Percentiles rank a stretch among this genome's conserved stretches.
Evolutionary conservation across 2,797 vertebrate species (phyloP).

Genomic region (Synanceia verrucosa): DNA sequence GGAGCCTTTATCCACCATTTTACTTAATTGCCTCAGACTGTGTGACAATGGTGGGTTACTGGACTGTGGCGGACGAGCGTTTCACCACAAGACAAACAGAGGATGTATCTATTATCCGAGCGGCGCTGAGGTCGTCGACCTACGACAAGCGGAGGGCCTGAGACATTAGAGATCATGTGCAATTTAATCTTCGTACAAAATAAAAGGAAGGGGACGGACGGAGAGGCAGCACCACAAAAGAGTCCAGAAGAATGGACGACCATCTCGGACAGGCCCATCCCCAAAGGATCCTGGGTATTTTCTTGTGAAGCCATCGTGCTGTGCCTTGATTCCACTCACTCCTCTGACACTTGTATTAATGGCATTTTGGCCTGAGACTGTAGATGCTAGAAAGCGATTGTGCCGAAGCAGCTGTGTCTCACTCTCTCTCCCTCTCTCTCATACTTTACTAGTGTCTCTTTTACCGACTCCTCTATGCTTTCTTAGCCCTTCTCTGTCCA

Average conservation of each 20-base stretch:
- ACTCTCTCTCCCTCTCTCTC: constrained; percentile 61
- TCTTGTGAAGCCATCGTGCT: constrained; percentile 83
- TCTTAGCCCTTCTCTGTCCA: constrained; percentile 48
- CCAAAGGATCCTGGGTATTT: constrained; percentile 88
- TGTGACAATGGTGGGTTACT: constrained; percentile 91
- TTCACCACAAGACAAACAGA: constrained; percentile 82
- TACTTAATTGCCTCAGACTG: constrained; percentile 96
- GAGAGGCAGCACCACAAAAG: constrained; percentile 88
- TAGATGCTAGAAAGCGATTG: constrained; percentile 91
- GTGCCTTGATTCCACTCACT: constrained; percentile 84
- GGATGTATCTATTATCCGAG: constrained; percentile 98
- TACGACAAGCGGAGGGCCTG: constrained; percentile 87
- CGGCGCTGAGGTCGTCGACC: constrained; percentile 90
- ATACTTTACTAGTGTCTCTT: constrained; percentile 76
- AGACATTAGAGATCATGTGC: constrained; percentile 96
- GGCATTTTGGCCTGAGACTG: constrained; percentile 90
- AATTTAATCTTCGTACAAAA: constrained; percentile 99
- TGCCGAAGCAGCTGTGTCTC: constrained; percentile 87
- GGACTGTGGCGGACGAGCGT: constrained; percentile 90
- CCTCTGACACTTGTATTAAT: constrained; percentile 96
- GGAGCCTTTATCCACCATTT: constrained; percentile 88
- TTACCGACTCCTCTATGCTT: constrained; percentile 72
- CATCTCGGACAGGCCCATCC: constrained; percentile 80
- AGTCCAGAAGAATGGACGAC: constrained; percentile 87
- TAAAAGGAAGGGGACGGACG: constrained; percentile 76